Base-by-base conservation (phyloP, 2,113 vertebrate species). In the Laticauda colubrina region DNA sequence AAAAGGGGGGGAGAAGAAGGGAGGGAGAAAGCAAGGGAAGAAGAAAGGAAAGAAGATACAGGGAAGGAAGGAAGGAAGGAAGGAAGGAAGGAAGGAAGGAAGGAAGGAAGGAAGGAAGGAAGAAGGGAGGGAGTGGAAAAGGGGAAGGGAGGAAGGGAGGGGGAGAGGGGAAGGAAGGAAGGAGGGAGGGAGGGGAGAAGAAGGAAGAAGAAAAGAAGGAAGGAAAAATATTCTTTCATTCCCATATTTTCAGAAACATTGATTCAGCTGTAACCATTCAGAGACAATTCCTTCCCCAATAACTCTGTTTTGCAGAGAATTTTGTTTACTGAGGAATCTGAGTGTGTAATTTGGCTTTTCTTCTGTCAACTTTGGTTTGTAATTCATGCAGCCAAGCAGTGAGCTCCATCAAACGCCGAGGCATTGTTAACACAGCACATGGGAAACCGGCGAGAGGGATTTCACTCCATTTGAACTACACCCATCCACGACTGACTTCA, bases 161-260 rank as follows among this genome's bases (percentile, higher is more conserved):
- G 3, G 1, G 20, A 5, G 2, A 57, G 21, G 21, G 6, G 6
- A 57, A 8, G 20, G 21, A 51, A 51, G 48, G 56, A 57, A 57
- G 5, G 20, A 57, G 0, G 8, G 8, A 57, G 6, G 21, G 6
- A 57, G 14, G 18, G 15, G 24, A 0, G 8, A 0, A 51, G 1
- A 51, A 8, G 8, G 8, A 9, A 8, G 48, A 48, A 48, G 29
- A 4, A 14, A 69, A 29, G 12, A 69, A 34, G 14, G 0, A 81
- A 39, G 69, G 6, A 81, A 81, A 34, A 21, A 39, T 34, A n/a
- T 69, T 34, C 12, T 69, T 29, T 69, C 29, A 64, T 69, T 69
- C 4, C 2, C 2, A 69, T 69, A n/a, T 69, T 69, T 69, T 69
- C 11, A 69, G 29, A 69, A 69, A 69, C 15, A 69, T 69, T 15